Conservation (phyloP, 2,113 vertebrate species). For the Equus quagga region DNA sequence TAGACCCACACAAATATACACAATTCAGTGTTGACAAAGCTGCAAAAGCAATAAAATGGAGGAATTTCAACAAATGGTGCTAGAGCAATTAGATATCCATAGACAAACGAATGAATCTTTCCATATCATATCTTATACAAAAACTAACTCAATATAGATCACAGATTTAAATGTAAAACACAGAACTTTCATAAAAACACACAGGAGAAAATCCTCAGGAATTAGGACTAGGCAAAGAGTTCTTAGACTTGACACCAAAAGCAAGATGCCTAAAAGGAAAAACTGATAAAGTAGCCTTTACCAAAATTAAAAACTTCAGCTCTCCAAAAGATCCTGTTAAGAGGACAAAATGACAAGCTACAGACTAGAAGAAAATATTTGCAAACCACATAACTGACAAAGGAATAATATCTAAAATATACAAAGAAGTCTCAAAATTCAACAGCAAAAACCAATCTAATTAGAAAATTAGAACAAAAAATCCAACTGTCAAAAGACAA, state of each 20-base stretch:
- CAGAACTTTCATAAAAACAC: not conserved
- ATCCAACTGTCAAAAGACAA: not conserved
- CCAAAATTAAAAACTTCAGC: conserved; percentile 31
- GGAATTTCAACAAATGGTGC: not conserved
- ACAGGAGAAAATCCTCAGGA: not conserved
- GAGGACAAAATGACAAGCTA: conserved; percentile 37
- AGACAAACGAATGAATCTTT: not conserved
- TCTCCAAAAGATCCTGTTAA: conserved; percentile 6
- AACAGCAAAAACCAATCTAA: not conserved
- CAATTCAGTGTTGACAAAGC: not conserved
- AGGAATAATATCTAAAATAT: not conserved
- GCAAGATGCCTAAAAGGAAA: not conserved
- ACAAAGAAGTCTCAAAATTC: conserved; percentile 5
- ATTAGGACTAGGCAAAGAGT: not conserved
- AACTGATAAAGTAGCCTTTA: not conserved
- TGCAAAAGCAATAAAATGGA: not conserved
- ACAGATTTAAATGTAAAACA: not conserved
- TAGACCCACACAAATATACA: not conserved
- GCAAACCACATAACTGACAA: not conserved
- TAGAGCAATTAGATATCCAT: not conserved
- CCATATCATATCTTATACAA: not conserved
- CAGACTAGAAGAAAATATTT: not conserved
- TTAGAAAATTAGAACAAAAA: not conserved
- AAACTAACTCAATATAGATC: not conserved
- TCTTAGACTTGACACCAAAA: conserved; percentile 30